Evolutionary conservation across 2,113 vertebrate genomes (phyloP), one percentile per base, ranked within the genome.

Genomic region (Emydocephalus ijimae): DNA sequence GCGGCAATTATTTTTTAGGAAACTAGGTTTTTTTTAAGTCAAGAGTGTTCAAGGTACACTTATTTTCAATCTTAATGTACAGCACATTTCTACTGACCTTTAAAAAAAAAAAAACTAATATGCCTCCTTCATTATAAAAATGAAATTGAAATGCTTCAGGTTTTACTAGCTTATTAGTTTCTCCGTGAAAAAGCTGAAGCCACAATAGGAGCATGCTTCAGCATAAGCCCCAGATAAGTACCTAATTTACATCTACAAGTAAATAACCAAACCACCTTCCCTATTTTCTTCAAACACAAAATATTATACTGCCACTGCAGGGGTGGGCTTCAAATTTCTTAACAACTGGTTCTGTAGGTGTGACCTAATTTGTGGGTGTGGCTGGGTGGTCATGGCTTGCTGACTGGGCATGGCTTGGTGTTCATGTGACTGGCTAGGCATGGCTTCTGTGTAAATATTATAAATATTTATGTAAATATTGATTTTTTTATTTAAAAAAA

Each of bases 71-170:
- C 48, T 88, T 74, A 88, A 92, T 39, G 5, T 54, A 10, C 39
- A 10, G n/a, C 52, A 57, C 5, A 4, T 89, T 89, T 54, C 21
- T 57, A 29, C 29, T 85, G 88, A 89, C 88, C 92, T 85, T 85
- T 59, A 34, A 43, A 92, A 91, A 86, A n/a, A n/a, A 81, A 48
- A 89, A 39, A 57, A 57, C 39, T 59, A 54, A 1, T 92, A 52
- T 45, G 6, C 86, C 64, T 93, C 85, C 81, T 15, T 93, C 91
- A 85, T 92, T 81, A 18, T 86, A 11, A 2, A 89, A 95, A 26
- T 64, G 48, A 92, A 95, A 91, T 88, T 26, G 90, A 96, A 95
- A 95, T 59, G 34, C 91, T 91, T 59, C 85, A 85, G 89, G 88
- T 61, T 93, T 86, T 91, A 8, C 92, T n/a, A n/a, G 81, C 43